Evolutionary conservation across 1,140 invertebrate genomes (phyloP).

Genomic region (Maniola jurtina): DNA sequence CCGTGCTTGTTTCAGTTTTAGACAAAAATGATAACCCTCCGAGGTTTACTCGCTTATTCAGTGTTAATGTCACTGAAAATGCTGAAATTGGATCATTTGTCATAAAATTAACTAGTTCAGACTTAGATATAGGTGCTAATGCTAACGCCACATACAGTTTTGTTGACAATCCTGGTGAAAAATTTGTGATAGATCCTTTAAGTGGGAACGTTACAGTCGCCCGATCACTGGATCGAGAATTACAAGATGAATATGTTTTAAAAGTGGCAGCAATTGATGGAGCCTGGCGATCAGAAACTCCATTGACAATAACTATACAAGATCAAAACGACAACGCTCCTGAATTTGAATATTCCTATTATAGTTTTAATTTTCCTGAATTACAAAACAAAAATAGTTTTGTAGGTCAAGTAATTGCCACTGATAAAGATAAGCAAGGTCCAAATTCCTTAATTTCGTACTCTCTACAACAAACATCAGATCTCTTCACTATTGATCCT

Average conservation of each 20-base stretch:
- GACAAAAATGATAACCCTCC: conserved; percentile 98
- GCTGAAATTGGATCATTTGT: conserved; percentile 95
- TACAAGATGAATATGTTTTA: conserved; percentile 93
- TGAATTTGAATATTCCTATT: conserved; percentile 92
- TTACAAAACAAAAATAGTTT: conserved; percentile 87
- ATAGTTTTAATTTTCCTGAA: conserved; percentile 95
- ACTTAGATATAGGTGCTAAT: conserved; percentile 92
- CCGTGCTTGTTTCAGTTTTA: conserved; percentile 89
- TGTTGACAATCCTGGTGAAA: conserved; percentile 91
- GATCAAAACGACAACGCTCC: conserved; percentile 97
- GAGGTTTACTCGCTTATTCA: conserved; percentile 94
- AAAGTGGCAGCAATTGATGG: conserved; percentile 93
- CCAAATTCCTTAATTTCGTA: conserved; percentile 97
- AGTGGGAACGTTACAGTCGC: conserved; percentile 95
- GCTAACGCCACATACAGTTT: conserved; percentile 94
- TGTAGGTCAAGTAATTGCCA: conserved; percentile 93
- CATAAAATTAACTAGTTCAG: conserved; percentile 93
- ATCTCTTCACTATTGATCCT: conserved; percentile 94
- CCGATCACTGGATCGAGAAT: conserved; percentile 90
- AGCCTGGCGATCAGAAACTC: conserved; percentile 92
- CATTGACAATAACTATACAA: conserved; percentile 94
- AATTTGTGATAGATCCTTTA: conserved; percentile 92
- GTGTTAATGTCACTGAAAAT: conserved; percentile 97
- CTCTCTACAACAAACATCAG: conserved; percentile 92
- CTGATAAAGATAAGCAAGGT: conserved; percentile 94